Evolutionary conservation across 2,113 vertebrate genomes (phyloP).

Genomic region (Stomatorhinus ivindoensis): DNA sequence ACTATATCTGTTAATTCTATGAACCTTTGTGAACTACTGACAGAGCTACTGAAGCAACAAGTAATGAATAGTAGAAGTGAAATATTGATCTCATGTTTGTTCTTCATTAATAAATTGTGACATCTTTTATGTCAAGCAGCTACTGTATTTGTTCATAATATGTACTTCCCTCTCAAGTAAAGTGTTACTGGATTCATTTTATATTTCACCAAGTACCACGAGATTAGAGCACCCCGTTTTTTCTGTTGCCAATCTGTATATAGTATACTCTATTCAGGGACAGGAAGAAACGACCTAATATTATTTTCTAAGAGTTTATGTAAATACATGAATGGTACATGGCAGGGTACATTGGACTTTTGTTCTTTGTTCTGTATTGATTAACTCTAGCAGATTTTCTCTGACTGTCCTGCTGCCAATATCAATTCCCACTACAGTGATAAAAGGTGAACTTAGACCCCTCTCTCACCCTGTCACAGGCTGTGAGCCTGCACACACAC

Average conservation of each 20-base stretch:
- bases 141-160: not conserved
- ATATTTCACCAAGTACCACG: not conserved
- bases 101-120: too few relatives aligned
- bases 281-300: not conserved
- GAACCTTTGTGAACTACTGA: too few relatives aligned
- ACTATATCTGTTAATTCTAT: too few relatives aligned
- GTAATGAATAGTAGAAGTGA: too few relatives aligned
- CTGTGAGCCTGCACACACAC: not conserved
- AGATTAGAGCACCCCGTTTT: not conserved
- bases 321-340: not conserved
- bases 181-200: not conserved
- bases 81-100: too few relatives aligned
- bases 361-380: not conserved
- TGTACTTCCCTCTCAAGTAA: not conserved
- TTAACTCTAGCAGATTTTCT: not conserved
- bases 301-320: not conserved
- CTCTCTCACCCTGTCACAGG: not conserved
- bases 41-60: too few relatives aligned
- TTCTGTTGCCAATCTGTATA: not conserved
- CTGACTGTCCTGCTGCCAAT: not conserved
- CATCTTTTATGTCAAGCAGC: not conserved
- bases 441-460: not conserved
- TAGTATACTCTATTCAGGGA: not conserved
- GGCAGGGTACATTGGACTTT: not conserved
- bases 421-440: not conserved